Evolutionary conservation across 2,113 vertebrate genomes (phyloP), one percentile per base, ranked within the genome.

Genomic region (Istiophorus platypterus): DNA sequence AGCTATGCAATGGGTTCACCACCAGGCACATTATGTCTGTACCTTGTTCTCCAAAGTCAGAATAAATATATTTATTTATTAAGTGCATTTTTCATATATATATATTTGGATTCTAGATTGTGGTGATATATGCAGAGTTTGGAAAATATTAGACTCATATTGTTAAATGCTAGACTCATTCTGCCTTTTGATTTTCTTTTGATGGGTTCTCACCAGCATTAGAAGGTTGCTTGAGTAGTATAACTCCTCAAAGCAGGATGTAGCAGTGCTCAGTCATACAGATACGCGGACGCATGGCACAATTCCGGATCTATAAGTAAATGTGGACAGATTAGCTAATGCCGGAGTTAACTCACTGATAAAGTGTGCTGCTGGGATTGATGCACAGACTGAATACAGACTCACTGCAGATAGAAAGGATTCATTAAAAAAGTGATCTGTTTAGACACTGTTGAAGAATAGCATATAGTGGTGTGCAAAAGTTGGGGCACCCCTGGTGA

Each of bases 201-300:
- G 61, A 58, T 45, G 17, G 2, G n/a, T 68, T 52, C 27, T 72
- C 61, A 29, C 10, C 51, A 26, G 61, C 56, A n/a, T 27, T 78
- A 47, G 74, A 17, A 78, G 59, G 39, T 85, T 58, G 56, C 51
- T 59, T 75, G 71, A 82, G 34, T 82, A 68, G 63, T 71, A 26
- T 24, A 67, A 62, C 72, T 78, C 56, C 72, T 80, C 82, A 80
- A 63, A 68, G 64, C 71, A 66, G 34, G 52, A 80, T 64, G 78
- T 77, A 68, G 81, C 61, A 39, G 54, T 58, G 42, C 59, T 78
- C 54, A 80, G 84, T 92, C 82, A 84, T n/a, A 87, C 86, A 78
- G 49, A 78, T 81, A 20, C 62, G 69, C 54, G 45, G 68, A 82
- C 80, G 42, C 73, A 69, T 31, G 54, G 41, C 11, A 27, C 45